Evolutionary conservation across 2,113 vertebrate genomes (phyloP).

Genomic region (Cardinalis cardinalis): DNA sequence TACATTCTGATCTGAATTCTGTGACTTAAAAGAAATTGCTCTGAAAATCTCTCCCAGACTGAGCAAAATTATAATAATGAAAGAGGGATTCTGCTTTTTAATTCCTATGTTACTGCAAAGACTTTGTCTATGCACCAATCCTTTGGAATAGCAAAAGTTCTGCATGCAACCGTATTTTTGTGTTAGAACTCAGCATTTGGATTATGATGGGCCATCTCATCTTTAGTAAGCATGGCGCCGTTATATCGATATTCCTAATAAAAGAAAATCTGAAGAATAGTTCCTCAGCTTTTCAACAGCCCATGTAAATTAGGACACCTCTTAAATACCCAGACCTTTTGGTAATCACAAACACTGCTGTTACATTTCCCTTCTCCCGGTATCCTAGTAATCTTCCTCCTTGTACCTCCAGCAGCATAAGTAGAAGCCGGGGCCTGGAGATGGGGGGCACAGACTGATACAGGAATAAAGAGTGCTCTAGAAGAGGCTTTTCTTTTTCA

Average conservation of each 20-base stretch:
- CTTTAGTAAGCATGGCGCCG: neutral
- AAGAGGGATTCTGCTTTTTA: neutral
- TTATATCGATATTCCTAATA: neutral
- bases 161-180: neutral
- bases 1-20: neutral
- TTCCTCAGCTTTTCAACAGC: neutral
- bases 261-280: neutral
- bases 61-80: neutral
- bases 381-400: neutral
- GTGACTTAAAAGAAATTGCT: neutral
- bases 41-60: neutral
- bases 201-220: neutral
- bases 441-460: rapidly evolving
- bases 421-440: neutral
- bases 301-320: neutral
- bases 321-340: neutral
- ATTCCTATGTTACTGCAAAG: neutral
- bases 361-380: neutral
- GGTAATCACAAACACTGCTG: neutral
- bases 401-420: neutral
- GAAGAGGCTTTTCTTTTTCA: neutral
- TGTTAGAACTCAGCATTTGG: neutral
- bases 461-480: neutral
- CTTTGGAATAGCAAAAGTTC: neutral
- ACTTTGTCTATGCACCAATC: neutral